Conservation (phyloP, 2,888 invertebrate genomes). For the Octodonta nipae region DNA sequence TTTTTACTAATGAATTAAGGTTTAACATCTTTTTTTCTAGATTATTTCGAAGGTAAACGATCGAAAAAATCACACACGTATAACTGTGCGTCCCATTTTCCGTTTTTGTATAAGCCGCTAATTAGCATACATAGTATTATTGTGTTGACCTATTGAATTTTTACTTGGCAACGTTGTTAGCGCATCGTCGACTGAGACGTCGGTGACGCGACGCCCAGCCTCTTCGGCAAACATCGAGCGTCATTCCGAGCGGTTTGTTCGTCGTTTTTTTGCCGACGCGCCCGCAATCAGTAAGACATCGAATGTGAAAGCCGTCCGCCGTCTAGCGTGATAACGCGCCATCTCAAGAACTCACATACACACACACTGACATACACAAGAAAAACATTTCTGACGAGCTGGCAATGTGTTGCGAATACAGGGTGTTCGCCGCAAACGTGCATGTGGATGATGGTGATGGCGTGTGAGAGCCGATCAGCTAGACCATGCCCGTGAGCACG, state of each 20-base stretch:
- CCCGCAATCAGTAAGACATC: constrained; percentile 17
- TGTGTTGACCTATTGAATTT: background rate
- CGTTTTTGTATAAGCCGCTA: too few relatives aligned
- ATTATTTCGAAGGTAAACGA: too few relatives aligned
- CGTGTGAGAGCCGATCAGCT: constrained; percentile 16
- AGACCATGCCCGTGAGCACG: constrained; percentile 50
- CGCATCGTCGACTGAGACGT: background rate
- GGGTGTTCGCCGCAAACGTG: constrained; percentile 2
- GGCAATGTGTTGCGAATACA: constrained; percentile 4
- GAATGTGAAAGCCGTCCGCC: constrained; percentile 17
- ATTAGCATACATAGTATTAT: too few relatives aligned
- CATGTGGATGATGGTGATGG: constrained; percentile 6
- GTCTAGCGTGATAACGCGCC: constrained; percentile 6
- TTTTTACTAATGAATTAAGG: too few relatives aligned
- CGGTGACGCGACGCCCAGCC: constrained; percentile 7
- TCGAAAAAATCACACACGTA: too few relatives aligned
- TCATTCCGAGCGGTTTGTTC: constrained; percentile 1
- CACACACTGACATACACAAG: constrained; percentile 1
- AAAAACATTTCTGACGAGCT: constrained; percentile 6
- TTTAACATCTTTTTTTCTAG: too few relatives aligned
- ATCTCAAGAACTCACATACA: constrained; percentile 6
- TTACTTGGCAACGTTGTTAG: background rate
- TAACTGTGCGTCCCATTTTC: too few relatives aligned
- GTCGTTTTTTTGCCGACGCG: constrained; percentile 2
- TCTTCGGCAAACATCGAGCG: constrained; percentile 6